Conservation (phyloP, 2,113 vertebrate genomes). For the Beaufortia kweichowensis region DNA sequence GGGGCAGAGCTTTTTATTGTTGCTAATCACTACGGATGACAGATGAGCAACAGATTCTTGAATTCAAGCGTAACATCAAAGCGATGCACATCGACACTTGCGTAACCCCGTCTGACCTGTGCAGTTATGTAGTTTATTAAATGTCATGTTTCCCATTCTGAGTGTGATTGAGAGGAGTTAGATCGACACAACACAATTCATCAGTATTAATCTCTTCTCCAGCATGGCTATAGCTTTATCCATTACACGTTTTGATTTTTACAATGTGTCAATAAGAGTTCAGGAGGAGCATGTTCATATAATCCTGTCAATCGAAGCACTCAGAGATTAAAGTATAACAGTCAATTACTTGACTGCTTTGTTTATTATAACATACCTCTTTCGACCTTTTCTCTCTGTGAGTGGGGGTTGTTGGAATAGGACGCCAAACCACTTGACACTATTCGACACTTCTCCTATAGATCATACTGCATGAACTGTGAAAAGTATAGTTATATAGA, state of each 20-base stretch:
- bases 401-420: not conserved
- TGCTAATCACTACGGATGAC: conserved; percentile 37
- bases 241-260: not conserved
- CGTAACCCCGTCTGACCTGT: conserved; percentile 3
- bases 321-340: not conserved
- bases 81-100: not conserved
- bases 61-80: conserved; percentile 7
- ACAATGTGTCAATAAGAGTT: conserved; percentile 9
- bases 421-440: not conserved
- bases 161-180: not conserved
- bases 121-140: conserved; percentile 18
- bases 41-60: conserved; percentile 1
- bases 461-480: not conserved
- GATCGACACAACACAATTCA: not conserved
- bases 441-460: not conserved
- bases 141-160: conserved; percentile 2
- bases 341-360: not conserved
- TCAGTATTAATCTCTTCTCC: not conserved
- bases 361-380: not conserved
- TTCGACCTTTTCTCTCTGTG: not conserved
- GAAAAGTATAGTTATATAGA: too few species aligned
- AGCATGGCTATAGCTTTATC: conserved; percentile 3
- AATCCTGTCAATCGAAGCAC: not conserved
- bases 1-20: conserved; percentile 23
- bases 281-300: conserved; percentile 13